A percentile compares a stretch with the other conserved stretches of the same genome.
phyloP scores from a whole-genome alignment of 2,797 vertebrate species.

The Esox masquinongy region DNA sequence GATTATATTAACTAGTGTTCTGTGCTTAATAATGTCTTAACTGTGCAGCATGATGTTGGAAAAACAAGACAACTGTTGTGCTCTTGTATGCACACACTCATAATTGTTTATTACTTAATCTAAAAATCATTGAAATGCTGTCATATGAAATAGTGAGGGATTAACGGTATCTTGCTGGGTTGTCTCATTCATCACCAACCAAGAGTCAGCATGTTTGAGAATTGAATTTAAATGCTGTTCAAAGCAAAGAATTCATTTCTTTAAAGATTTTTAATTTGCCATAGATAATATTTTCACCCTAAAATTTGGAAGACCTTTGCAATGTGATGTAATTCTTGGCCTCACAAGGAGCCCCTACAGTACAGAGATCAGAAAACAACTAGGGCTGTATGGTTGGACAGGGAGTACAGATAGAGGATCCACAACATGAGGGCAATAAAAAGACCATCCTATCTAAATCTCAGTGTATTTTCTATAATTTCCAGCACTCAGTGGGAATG shows the following conservation, averaged over 20 bases:
- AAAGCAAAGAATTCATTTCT: constrained; percentile 46
- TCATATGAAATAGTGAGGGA: constrained; percentile 38
- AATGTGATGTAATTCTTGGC: background rate
- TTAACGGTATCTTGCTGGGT: constrained; percentile 38
- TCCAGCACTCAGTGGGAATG: background rate
- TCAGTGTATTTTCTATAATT: background rate
- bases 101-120: background rate
- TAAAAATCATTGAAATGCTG: background rate
- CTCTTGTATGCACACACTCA: background rate
- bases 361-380: background rate
- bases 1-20: constrained; percentile 15
- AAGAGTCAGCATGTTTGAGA: constrained; percentile 42
- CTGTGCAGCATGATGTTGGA: background rate
- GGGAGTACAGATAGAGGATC: background rate
- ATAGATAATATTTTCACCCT: background rate
- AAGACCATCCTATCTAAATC: background rate
- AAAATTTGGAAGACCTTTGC: background rate
- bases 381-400: background rate
- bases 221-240: constrained; percentile 54
- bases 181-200: constrained; percentile 45
- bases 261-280: constrained; percentile 38
- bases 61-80: background rate
- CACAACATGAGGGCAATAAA: background rate
- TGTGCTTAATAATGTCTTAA: constrained; percentile 26
- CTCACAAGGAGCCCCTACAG: background rate